phyloP scores from a whole-genome alignment of 2,888 invertebrate species.

The Netelia melanura region DNA sequence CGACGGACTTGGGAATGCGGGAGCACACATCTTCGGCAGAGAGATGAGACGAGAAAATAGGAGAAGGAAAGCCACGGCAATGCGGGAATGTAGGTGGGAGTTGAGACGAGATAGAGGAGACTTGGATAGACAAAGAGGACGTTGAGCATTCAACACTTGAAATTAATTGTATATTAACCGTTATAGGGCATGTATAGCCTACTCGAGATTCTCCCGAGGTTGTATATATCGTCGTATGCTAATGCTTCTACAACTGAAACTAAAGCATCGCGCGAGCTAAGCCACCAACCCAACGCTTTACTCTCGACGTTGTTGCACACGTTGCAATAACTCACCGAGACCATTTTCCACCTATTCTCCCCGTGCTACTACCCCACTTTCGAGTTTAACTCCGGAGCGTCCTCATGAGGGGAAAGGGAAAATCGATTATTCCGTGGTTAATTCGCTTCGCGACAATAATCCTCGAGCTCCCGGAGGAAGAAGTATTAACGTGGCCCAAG shows the following conservation, averaged over 20 bases:
- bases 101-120: conserved; percentile 15
- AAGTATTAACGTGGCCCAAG: conserved; percentile 26
- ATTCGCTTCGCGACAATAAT: conserved; percentile 25
- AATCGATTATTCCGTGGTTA: conserved; percentile 43
- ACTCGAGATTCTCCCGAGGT: conserved; percentile 26
- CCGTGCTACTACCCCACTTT: background rate
- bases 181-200: conserved; percentile 7
- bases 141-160: conserved; percentile 50
- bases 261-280: conserved; percentile 27
- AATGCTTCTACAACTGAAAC: conserved; percentile 50
- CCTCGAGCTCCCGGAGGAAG: conserved; percentile 30
- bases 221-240: conserved; percentile 15
- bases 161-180: conserved; percentile 63
- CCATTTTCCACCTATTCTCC: background rate
- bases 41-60: conserved; percentile 22
- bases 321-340: conserved; percentile 48
- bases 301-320: background rate
- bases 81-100: background rate
- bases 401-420: background rate
- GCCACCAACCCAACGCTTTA: conserved; percentile 1
- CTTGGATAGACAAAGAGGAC: background rate
- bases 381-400: background rate
- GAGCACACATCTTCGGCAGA: conserved; percentile 20
- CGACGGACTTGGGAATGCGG: conserved; percentile 54
- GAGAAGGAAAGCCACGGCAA: background rate